Evolutionary conservation across 2,888 invertebrate species (phyloP).

Genomic region (Ennomos erosarius): DNA sequence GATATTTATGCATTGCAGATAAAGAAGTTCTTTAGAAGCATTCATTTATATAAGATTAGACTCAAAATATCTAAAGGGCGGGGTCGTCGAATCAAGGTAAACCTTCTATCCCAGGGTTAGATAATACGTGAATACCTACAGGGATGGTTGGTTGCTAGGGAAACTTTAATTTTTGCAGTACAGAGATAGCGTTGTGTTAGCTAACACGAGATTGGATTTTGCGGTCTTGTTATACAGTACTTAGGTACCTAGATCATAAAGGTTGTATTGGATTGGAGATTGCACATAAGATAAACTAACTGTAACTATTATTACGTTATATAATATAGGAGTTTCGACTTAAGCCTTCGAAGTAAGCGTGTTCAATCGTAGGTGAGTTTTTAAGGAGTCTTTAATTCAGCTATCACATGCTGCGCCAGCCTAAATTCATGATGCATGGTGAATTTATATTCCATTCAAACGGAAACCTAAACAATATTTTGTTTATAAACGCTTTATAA

Average conservation of each 20-base stretch:
- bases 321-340: too few relatives aligned
- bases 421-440: too few relatives aligned
- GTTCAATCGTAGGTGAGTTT: too few relatives aligned
- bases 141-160: slow-evolving; percentile 16
- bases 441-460: too few relatives aligned
- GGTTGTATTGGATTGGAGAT: too few relatives aligned
- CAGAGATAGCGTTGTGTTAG: slow-evolving; percentile 7
- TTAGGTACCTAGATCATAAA: slow-evolving; percentile 9
- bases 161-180: slow-evolving; percentile 17
- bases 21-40: slow-evolving; percentile 23
- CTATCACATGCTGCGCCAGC: too few relatives aligned
- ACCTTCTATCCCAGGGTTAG: slow-evolving; percentile 21
- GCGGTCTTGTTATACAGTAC: slow-evolving; percentile 8
- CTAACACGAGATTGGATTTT: slow-evolving; percentile 18
- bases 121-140: slow-evolving; percentile 26
- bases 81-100: slow-evolving; percentile 35
- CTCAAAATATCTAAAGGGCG: slow-evolving; percentile 30
- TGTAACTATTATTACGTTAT: too few relatives aligned
- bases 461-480: too few relatives aligned
- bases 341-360: too few relatives aligned
- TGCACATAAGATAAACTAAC: too few relatives aligned
- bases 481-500: too few relatives aligned
- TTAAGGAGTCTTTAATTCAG: too few relatives aligned
- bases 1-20: slow-evolving; percentile 26
- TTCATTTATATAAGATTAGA: slow-evolving; percentile 37